These are phyloP conservation scores for Rhea americana DNA, from an alignment of 2,113 vertebrate species.

Conservation along the genomic window DNA sequence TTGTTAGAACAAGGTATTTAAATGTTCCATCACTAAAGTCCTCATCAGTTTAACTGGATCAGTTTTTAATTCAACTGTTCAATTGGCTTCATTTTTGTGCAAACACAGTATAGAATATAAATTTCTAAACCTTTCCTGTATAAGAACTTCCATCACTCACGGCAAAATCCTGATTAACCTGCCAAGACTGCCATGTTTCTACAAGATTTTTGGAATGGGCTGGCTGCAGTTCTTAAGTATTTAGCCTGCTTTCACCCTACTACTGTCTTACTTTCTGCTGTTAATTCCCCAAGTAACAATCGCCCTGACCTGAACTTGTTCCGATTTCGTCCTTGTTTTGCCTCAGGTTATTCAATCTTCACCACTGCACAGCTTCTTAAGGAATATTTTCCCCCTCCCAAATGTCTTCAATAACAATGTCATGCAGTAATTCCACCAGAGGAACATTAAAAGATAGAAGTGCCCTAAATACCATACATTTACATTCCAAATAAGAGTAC, in stretches of 20 bases:
- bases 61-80: background rate
- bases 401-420: background rate
- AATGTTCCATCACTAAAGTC: background rate
- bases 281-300: conserved; percentile 43
- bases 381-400: background rate
- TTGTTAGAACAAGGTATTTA: background rate
- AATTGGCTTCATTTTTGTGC: background rate
- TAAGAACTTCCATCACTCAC: background rate
- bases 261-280: background rate
- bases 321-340: conserved; percentile 15
- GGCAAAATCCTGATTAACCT: background rate
- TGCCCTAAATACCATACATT: background rate
- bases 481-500: background rate
- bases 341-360: conserved; percentile 50
- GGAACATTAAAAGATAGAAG: background rate
- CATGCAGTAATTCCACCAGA: background rate
- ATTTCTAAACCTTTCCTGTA: background rate
- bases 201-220: background rate
- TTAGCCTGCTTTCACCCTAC: conserved; percentile 40
- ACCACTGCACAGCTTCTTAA: background rate
- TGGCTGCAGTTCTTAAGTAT: conserved; percentile 12
- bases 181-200: conserved; percentile 15
- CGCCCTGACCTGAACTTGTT: conserved; percentile 27
- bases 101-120: background rate
- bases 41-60: background rate